These are phyloP conservation scores for Ceratosolen fusciceps DNA, from an alignment of 1,140 invertebrate species.

Conservation along the genomic window DNA sequence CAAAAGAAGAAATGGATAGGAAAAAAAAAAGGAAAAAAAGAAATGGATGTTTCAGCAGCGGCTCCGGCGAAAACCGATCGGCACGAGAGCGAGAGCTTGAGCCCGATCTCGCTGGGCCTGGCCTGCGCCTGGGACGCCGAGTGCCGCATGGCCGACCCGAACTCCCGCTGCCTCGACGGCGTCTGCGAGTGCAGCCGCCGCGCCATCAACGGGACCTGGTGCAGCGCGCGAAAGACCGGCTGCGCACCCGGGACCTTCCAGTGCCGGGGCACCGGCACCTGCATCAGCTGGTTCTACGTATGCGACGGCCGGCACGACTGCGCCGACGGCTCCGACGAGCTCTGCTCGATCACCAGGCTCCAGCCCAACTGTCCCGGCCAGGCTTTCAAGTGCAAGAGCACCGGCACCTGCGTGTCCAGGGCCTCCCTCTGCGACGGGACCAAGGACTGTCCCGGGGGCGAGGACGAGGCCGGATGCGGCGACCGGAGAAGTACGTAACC, in stretches of 20 bases:
- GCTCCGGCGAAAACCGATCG: slow-evolving; percentile 62
- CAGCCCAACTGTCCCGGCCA: slow-evolving; percentile 69
- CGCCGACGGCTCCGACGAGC: slow-evolving; percentile 87
- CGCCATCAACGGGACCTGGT: slow-evolving; percentile 72
- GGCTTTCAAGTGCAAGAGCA: slow-evolving; percentile 78
- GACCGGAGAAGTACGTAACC: slow-evolving; percentile 73
- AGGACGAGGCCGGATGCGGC: slow-evolving; percentile 84
- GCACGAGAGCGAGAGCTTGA: slow-evolving; percentile 71
- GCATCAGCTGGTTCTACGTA: slow-evolving; percentile 92
- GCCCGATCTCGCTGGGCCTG: slow-evolving; percentile 82
- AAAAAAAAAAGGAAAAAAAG: no score
- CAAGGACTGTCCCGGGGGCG: slow-evolving; percentile 83
- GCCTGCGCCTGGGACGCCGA: slow-evolving; percentile 82
- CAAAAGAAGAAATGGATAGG: no score
- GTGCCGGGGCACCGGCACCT: slow-evolving; percentile 85
- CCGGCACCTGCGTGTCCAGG: slow-evolving; percentile 81
- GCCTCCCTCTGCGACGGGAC: slow-evolving; percentile 84
- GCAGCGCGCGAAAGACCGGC: slow-evolving; percentile 80
- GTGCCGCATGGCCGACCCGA: slow-evolving; percentile 83
- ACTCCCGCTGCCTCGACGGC: slow-evolving; percentile 82
- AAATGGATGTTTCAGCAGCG: neutral
- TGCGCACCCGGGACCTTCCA: slow-evolving; percentile 88
- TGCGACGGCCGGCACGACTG: slow-evolving; percentile 94
- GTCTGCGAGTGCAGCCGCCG: slow-evolving; percentile 83
- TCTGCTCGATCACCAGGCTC: slow-evolving; percentile 71